Conservation (phyloP, 2,113 vertebrate species). For the Lanius collurio region DNA sequence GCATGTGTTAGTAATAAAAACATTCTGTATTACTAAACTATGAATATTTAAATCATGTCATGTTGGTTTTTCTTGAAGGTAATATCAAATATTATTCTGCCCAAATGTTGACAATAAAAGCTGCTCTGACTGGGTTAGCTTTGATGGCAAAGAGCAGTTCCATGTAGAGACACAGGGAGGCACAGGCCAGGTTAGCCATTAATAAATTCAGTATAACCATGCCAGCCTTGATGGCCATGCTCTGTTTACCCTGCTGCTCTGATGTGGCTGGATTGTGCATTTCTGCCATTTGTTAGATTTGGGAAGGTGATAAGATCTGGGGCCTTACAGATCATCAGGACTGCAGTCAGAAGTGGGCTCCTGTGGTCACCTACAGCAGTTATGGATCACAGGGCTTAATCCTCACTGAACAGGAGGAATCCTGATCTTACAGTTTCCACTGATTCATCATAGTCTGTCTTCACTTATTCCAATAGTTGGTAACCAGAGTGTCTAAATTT, state of each 20-base stretch:
- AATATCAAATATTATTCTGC: background rate
- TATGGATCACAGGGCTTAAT: background rate
- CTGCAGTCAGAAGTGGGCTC: background rate
- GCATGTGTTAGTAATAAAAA: slow-evolving; percentile 51
- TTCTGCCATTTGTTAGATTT: background rate
- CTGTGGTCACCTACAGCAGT: background rate
- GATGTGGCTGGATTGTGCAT: background rate
- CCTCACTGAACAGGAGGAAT: background rate
- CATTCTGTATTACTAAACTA: background rate
- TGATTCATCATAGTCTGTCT: background rate
- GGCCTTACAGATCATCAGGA: background rate
- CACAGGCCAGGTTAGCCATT: background rate
- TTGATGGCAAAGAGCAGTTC: background rate
- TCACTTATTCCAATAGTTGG: background rate
- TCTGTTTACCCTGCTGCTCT: background rate
- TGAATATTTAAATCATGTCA: slow-evolving; percentile 17
- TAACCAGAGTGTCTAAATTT: background rate
- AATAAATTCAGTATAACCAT: background rate
- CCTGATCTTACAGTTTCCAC: background rate
- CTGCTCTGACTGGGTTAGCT: background rate
- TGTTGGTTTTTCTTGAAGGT: background rate
- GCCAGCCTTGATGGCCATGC: background rate
- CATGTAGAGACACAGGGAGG: fast-evolving
- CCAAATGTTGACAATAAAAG: background rate
- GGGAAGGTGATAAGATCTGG: background rate